Evolutionary conservation across 2,888 invertebrate genomes (phyloP).

Genomic region (Xanthorhoe designata): DNA sequence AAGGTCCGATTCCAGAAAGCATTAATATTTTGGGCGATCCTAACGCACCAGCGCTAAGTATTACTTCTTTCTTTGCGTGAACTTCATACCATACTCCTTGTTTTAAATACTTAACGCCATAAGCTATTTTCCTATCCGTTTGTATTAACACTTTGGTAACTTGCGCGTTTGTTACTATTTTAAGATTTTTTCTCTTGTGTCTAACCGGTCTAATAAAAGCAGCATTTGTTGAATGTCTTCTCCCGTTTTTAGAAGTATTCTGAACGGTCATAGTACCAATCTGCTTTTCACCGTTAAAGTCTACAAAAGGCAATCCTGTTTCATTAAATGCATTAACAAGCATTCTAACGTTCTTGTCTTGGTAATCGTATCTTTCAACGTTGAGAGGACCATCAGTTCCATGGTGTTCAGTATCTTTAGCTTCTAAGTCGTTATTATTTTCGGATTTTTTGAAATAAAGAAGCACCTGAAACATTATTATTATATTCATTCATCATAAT

Average conservation of each 20-base stretch:
- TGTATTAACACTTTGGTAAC: conserved; percentile 86
- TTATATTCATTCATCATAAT: not conserved
- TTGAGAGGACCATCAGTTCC: conserved; percentile 85
- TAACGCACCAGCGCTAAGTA: conserved; percentile 85
- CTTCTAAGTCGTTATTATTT: conserved; percentile 82
- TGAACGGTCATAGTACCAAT: conserved; percentile 87
- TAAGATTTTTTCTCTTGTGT: conserved; percentile 76
- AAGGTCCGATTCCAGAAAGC: conserved; percentile 88
- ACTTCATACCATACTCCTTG: conserved; percentile 53
- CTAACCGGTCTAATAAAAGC: conserved; percentile 88
- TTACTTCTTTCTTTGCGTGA: conserved; percentile 84
- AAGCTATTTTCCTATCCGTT: conserved; percentile 53
- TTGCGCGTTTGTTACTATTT: conserved; percentile 76
- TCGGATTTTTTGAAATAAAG: conserved; percentile 89
- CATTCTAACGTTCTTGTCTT: conserved; percentile 82
- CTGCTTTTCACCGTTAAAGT: conserved; percentile 84
- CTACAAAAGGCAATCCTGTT: conserved; percentile 83
- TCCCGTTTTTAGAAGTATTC: conserved; percentile 84
- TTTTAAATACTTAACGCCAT: conserved; percentile 62
- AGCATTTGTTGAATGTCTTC: conserved; percentile 85
- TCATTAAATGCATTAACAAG: conserved; percentile 86
- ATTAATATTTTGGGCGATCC: conserved; percentile 87
- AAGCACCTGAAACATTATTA: conserved; percentile 69
- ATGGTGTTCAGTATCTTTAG: conserved; percentile 81
- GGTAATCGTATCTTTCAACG: conserved; percentile 86